Percentiles rank a stretch among this genome's conserved stretches.
phyloP scores from a whole-genome alignment of 2,797 vertebrate species.

The Brachymystax lenok region DNA sequence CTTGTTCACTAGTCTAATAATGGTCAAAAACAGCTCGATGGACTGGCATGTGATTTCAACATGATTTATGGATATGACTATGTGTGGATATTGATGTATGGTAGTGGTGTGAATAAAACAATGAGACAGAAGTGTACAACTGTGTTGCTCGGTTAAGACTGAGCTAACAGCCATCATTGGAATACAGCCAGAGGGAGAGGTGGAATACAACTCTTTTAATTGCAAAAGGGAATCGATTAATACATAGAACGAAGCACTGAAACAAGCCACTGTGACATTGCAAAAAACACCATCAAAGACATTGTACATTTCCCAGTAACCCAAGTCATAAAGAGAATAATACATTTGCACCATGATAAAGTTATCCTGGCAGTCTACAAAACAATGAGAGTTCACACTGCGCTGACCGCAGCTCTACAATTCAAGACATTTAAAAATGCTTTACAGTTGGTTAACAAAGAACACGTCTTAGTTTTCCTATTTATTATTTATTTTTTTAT shows the following conservation, averaged over 20 bases:
- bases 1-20: background rate
- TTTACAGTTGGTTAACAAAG: conserved; percentile 63
- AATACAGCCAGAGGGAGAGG: conserved; percentile 19
- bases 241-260: conserved; percentile 76
- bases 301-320: conserved; percentile 55
- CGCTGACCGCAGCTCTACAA: conserved; percentile 37
- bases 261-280: conserved; percentile 75
- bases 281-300: conserved; percentile 70
- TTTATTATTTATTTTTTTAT: conserved; percentile 15
- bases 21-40: background rate
- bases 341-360: conserved; percentile 65
- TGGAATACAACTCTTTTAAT: conserved; percentile 74
- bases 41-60: background rate
- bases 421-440: conserved; percentile 61
- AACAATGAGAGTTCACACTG: conserved; percentile 52
- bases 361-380: conserved; percentile 62
- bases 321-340: conserved; percentile 62
- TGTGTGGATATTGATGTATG: background rate
- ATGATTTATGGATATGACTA: background rate
- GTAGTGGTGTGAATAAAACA: background rate
- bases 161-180: background rate
- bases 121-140: background rate
- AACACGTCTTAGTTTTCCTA: conserved; percentile 49
- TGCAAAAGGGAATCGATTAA: conserved; percentile 72
- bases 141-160: background rate